These are phyloP conservation scores for Ophioderma brevispina DNA, from an alignment of 35 echinoderm and acorn worm genomes.

Conservation along the genomic window DNA sequence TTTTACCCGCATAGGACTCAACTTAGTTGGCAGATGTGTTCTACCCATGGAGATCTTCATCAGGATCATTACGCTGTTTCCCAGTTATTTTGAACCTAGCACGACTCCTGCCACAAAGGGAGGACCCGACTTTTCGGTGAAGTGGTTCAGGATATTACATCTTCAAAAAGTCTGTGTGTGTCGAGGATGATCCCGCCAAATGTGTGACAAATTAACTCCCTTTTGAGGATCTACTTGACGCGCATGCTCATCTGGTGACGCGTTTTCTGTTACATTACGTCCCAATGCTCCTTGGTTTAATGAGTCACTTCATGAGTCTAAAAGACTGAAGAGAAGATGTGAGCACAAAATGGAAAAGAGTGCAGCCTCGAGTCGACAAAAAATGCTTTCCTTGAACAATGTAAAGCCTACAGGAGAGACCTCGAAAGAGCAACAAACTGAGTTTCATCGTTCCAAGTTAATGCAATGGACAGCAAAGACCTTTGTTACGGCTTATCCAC, in stretches of 20 bases:
- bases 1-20: background rate
- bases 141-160: background rate
- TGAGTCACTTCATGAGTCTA: constrained; percentile 11
- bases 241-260: constrained; percentile 4
- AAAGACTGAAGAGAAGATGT: constrained; percentile 9
- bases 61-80: constrained; percentile 37
- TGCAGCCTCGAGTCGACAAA: too few relatives aligned
- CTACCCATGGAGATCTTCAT: background rate
- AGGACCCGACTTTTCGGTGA: background rate
- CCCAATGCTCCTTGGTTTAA: constrained; percentile 38
- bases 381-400: too few relatives aligned
- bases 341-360: too few relatives aligned
- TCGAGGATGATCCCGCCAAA: background rate
- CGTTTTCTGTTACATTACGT: constrained; percentile 18
- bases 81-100: background rate
- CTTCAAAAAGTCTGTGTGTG: background rate
- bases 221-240: constrained; percentile 18
- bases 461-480: too few relatives aligned
- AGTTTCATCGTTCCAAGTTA: too few relatives aligned
- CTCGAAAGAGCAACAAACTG: too few relatives aligned
- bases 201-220: constrained; percentile 13
- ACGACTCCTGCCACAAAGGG: background rate
- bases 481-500: too few relatives aligned
- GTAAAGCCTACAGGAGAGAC: too few relatives aligned
- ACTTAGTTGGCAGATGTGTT: background rate